Base-by-base conservation (phyloP, 2,888 invertebrate species). In the Peribatodes rhomboidaria region DNA sequence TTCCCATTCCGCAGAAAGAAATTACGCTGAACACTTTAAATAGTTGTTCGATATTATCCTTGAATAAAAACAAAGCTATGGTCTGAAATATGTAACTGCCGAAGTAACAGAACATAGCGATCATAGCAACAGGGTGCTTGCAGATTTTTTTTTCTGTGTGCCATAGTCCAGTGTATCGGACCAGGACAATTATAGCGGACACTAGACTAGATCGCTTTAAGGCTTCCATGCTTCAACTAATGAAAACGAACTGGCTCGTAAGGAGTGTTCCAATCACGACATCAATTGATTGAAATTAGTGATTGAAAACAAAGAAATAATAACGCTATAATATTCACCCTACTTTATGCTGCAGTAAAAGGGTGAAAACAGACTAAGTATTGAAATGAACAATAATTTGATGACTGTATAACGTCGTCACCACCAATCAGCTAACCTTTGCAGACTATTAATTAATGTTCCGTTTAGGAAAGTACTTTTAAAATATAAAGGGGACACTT, bases 21-120 rank as follows among this genome's bases (percentile, higher is more conserved):
- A 89, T 75, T 0, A 87, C 74, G 59, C 90, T 89, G 56, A 87
- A 84, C 64, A 87, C 86, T 76, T 87, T 85, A 53, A 90, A 87
- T 0, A 88, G 69, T 22, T 74, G 80, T 11, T 82, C 77, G 0
- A 75, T 67, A 46, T 90, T 81, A n/a, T 78, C 73, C 47, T 67
- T 81, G 1, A 80, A 79, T 33, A 72, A 69, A 39, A 80, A 59
- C 2, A 90, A 39, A 10, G 72, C 80, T 33, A 85, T 77, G 0
- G 82, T 20, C 75, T 88, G 89, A 8, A 80, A 71, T 1, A 80
- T 14, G 33, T 75, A 83, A 1, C 77, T 79, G 3, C 68, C 18
- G 1, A 85, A 16, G 54, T 82, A 86, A 65, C 82, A 82, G 22
- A 78, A 49, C 0, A 77, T 80, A 1, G 78, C 73, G 1, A 82